Base-by-base conservation (phyloP, 1,140 invertebrate species). In the Telenomus remus region DNA sequence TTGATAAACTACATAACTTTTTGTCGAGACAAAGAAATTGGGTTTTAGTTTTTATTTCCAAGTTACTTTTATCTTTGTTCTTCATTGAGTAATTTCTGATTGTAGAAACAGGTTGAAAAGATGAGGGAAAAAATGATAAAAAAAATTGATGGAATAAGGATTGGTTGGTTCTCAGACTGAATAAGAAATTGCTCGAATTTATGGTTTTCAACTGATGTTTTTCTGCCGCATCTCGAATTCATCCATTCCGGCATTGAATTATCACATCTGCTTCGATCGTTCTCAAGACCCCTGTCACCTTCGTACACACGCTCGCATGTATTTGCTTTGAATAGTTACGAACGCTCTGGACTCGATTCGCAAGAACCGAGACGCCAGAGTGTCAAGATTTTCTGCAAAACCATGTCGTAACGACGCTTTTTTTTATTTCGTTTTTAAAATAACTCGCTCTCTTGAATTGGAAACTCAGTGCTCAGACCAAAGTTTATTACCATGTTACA, bases 211-310 rank as follows among this genome's bases (percentile, higher is more conserved):
- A 55, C 33, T 35, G 27, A 39, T 35, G 61, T 66, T 66, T 76
- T 66, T 51, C 65, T 64, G 55, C 9, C 16, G 2, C 47, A 60
- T 34, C 37, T 56, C 54, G 54, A 61, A 66, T 50, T 19, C 65
- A 19, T 76, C 60, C 65, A 56, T 60, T 65, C 47, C 34, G 47
- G 56, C 55, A 57, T 63, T 63, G 63, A 77, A 77, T 72, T 68
- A 77, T 77, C 74, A 77, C 74, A 72, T 77, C 74, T 77, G 74
- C 51, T 77, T 16, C 35, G 61, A 71, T 71, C 74, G 61, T 70
- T 70, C 66, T 65, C 61, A 57, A 53, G 74, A 76, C 66, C 74
- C 51, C 56, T 61, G 74, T 76, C 74, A 71, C 66, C 49, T 76
- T 69, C 56, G 35, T 47, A 59, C 27, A 44, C 60, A 57, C 63